Conservation (phyloP, 2,113 vertebrate species). For the Rissa tridactyla region DNA sequence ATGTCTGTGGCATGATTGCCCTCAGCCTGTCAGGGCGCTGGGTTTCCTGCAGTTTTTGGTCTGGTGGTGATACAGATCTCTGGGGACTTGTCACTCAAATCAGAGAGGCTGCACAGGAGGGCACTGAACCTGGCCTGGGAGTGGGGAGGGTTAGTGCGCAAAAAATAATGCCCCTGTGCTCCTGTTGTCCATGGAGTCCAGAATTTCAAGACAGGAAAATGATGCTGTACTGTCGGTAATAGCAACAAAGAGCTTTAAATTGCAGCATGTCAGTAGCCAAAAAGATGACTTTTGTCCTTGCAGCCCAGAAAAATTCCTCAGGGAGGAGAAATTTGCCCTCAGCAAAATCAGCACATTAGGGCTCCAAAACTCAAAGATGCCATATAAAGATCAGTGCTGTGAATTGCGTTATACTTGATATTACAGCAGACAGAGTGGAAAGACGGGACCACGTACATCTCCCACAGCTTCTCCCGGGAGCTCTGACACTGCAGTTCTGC, state of each 20-base stretch:
- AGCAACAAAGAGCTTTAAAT: background rate
- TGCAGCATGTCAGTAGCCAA: background rate
- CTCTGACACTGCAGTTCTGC: conserved; percentile 8
- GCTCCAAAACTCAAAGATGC: background rate
- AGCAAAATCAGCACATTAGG: background rate
- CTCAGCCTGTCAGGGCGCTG: background rate
- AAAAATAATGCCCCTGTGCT: background rate
- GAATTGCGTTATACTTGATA: background rate
- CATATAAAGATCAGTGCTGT: background rate
- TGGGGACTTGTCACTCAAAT: background rate
- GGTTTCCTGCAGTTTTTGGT: background rate
- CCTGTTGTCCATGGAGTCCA: background rate
- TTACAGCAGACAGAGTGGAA: background rate
- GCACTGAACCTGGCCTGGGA: background rate
- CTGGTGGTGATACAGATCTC: background rate
- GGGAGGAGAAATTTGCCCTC: background rate
- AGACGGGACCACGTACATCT: background rate
- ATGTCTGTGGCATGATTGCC: background rate
- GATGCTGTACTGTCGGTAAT: background rate
- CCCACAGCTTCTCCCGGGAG: conserved; percentile 1
- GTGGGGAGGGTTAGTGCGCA: background rate
- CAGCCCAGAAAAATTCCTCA: background rate
- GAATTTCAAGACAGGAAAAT: background rate
- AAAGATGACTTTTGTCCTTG: background rate
- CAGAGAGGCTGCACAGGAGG: background rate